Conservation (phyloP, 1,140 invertebrate species). For the Drosophila tani region DNA sequence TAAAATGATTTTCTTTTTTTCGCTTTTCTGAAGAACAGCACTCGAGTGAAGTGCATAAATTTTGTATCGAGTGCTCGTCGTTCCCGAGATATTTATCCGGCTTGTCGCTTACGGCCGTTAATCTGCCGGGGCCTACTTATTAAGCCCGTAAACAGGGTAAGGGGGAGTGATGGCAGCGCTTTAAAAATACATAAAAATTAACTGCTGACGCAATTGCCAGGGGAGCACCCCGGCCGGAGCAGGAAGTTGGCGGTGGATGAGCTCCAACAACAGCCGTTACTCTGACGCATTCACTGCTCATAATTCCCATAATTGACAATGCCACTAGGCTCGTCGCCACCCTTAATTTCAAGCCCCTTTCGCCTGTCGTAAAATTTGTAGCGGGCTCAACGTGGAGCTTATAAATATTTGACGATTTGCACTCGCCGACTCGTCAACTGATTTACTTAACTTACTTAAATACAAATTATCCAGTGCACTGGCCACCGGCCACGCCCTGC, state of each 20-base stretch:
- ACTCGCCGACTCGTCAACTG: slow-evolving; percentile 59
- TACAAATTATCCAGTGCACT: slow-evolving; percentile 64
- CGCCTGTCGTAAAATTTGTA: slow-evolving; percentile 59
- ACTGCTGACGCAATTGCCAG: slow-evolving; percentile 72
- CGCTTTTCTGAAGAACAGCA: slow-evolving; percentile 6
- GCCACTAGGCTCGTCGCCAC: slow-evolving; percentile 39
- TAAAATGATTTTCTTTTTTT: slow-evolving; percentile 8
- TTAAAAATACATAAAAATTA: slow-evolving; percentile 82
- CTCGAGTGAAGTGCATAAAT: slow-evolving; percentile 60
- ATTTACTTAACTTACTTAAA: slow-evolving; percentile 74
- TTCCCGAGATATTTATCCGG: slow-evolving; percentile 56
- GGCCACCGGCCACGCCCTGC: slow-evolving; percentile 11
- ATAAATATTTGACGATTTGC: slow-evolving; percentile 71
- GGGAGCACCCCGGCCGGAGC: slow-evolving; percentile 4
- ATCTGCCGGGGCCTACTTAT: slow-evolving; percentile 67
- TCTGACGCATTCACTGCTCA: slow-evolving; percentile 58
- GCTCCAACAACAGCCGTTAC: slow-evolving; percentile 31
- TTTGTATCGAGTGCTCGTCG: slow-evolving; percentile 35
- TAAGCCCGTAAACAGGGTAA: slow-evolving; percentile 42
- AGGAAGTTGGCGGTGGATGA: slow-evolving; percentile 34
- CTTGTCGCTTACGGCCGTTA: slow-evolving; percentile 49
- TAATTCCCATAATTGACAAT: slow-evolving; percentile 60
- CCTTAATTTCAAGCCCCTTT: slow-evolving; percentile 18
- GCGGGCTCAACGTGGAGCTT: slow-evolving; percentile 43
- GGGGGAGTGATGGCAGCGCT: slow-evolving; percentile 36